phyloP scores from a whole-genome alignment of 2,113 vertebrate genomes.

The Vidua chalybeata region DNA sequence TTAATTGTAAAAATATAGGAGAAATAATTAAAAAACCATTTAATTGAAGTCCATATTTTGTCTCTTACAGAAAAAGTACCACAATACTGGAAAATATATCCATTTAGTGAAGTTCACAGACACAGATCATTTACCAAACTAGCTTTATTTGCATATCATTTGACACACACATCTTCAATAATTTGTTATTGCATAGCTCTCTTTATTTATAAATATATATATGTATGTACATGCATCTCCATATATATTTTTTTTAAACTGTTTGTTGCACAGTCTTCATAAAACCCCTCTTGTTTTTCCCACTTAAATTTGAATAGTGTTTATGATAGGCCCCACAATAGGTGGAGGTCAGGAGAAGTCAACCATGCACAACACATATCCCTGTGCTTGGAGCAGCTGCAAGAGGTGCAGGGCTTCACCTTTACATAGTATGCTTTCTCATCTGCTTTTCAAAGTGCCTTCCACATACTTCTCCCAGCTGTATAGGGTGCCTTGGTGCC shows the following conservation, averaged over 20 bases:
- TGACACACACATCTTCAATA: neutral
- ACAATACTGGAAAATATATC: neutral
- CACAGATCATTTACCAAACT: neutral
- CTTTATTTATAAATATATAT: neutral
- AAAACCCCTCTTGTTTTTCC: neutral
- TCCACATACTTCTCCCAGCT: rapidly evolving
- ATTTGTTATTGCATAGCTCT: neutral
- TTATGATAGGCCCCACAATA: neutral
- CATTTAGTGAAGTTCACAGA: neutral
- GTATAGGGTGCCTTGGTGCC: neutral
- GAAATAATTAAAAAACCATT: neutral
- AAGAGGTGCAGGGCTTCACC: neutral
- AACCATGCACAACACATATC: neutral
- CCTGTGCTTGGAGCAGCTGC: neutral
- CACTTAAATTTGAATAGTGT: neutral
- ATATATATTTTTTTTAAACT: neutral
- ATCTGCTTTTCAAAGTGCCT: neutral
- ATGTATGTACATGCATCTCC: neutral
- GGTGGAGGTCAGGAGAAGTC: neutral
- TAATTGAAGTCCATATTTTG: neutral
- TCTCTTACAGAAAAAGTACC: neutral
- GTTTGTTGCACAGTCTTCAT: neutral
- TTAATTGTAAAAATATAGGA: neutral
- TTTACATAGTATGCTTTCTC: neutral
- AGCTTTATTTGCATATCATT: neutral